These are phyloP conservation scores for Hypercompe scribonia DNA, from an alignment of 2,888 invertebrate genomes.

Conservation along the genomic window DNA sequence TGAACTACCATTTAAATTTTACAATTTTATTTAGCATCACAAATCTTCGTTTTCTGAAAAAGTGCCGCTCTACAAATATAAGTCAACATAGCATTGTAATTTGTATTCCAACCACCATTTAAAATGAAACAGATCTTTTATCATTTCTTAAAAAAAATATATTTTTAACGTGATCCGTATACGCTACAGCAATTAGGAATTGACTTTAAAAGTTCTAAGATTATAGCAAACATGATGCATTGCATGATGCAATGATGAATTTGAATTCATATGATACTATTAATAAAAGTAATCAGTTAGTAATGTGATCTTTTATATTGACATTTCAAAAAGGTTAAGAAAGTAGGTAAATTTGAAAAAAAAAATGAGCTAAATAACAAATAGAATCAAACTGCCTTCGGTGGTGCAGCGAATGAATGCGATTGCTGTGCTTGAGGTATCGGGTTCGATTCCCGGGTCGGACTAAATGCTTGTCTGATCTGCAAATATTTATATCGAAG, in stretches of 20 bases:
- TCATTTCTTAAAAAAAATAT: conserved; percentile 18
- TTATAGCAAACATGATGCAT: no score
- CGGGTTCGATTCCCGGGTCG: no score
- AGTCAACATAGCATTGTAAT: conserved; percentile 35
- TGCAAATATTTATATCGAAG: no score
- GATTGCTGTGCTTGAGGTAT: no score
- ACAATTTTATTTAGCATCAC: not conserved
- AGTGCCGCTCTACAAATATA: conserved; percentile 35
- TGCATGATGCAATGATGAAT: not conserved
- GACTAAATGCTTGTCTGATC: no score
- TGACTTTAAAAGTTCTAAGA: not conserved
- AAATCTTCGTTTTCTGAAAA: conserved; percentile 13
- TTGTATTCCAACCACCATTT: conserved; percentile 24
- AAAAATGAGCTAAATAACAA: no score
- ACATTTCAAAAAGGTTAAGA: no score
- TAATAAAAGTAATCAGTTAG: no score
- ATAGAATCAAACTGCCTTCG: no score
- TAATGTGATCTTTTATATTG: no score
- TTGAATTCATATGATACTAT: not conserved
- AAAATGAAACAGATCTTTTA: conserved; percentile 25
- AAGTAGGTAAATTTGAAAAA: no score
- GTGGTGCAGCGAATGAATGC: no score
- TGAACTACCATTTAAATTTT: not conserved
- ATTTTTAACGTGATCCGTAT: conserved; percentile 24
- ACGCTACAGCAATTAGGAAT: conserved; percentile 4